phyloP scores from a whole-genome alignment of 2,888 invertebrate genomes.

The Brachycybe producta region DNA sequence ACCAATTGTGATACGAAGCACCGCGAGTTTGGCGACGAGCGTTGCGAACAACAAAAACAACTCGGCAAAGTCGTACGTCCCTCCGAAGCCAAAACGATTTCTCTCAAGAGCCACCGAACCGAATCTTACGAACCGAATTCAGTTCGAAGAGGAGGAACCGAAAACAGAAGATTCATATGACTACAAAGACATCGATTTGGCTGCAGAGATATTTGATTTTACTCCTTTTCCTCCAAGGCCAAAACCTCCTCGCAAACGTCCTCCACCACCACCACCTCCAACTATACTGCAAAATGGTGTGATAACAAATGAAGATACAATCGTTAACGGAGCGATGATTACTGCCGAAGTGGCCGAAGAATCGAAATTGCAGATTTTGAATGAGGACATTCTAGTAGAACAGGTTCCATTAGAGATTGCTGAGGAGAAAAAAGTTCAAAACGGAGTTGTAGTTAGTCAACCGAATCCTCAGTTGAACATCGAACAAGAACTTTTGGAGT shows the following conservation, averaged over 20 bases:
- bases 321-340: neutral
- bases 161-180: conserved; percentile 16
- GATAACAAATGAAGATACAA: neutral
- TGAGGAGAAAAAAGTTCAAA: neutral
- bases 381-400: neutral
- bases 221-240: neutral
- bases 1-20: neutral
- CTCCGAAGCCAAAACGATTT: conserved; percentile 5
- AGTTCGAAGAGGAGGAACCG: conserved; percentile 16
- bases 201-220: conserved; percentile 15
- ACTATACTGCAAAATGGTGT: neutral
- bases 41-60: neutral
- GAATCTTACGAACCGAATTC: too few relatives aligned
- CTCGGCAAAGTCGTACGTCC: neutral
- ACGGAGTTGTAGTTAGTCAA: too few relatives aligned
- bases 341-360: neutral
- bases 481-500: too few relatives aligned
- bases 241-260: neutral
- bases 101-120: too few relatives aligned
- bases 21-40: too few relatives aligned
- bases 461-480: too few relatives aligned
- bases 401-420: neutral
- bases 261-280: neutral
- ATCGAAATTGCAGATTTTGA: neutral
- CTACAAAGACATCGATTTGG: conserved; percentile 17